Conservation (phyloP, 2,888 invertebrate species). For the Machimus atricapillus region DNA sequence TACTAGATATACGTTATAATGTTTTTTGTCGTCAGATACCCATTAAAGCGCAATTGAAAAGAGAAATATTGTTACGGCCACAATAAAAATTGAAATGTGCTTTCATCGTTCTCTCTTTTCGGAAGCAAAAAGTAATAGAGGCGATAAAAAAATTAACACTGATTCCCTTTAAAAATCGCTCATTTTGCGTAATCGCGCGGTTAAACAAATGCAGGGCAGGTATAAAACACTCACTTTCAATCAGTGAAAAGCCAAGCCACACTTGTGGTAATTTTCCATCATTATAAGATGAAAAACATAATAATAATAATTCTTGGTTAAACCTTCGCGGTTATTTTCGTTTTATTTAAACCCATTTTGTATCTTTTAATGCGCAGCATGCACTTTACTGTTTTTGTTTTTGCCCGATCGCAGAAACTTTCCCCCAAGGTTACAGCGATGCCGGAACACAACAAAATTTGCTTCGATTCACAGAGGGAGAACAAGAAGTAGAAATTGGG, state of each 20-base stretch:
- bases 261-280: background rate
- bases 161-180: background rate
- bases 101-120: background rate
- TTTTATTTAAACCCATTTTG: background rate
- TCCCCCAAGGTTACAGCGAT: conserved; percentile 2
- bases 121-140: background rate
- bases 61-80: background rate
- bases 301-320: background rate
- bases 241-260: background rate
- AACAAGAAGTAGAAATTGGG: background rate
- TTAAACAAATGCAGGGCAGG: background rate
- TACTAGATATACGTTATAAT: background rate
- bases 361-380: background rate
- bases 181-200: background rate
- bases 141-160: background rate
- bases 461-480: background rate
- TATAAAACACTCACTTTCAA: background rate
- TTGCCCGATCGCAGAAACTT: background rate
- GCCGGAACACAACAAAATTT: background rate
- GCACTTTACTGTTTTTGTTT: background rate
- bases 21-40: background rate
- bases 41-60: background rate
- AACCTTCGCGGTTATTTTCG: background rate
- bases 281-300: background rate
- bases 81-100: background rate